These are phyloP conservation scores for Halichoeres trimaculatus DNA, from an alignment of 2,113 vertebrate species.

Conservation along the genomic window DNA sequence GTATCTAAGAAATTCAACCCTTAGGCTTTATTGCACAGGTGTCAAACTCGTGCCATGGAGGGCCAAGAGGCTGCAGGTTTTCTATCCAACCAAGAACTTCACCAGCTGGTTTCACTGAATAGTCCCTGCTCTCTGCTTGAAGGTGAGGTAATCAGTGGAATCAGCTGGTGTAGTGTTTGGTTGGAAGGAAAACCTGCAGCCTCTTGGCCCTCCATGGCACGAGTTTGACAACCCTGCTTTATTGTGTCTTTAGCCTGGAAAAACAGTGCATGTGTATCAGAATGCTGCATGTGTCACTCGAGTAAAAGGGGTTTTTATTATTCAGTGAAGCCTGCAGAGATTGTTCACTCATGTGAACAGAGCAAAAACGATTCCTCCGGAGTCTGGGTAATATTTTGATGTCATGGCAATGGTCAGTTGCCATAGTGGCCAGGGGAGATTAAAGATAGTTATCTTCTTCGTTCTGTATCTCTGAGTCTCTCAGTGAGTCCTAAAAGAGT, in stretches of 20 bases:
- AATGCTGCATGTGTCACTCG: constrained; percentile 1
- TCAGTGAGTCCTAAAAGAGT: neutral
- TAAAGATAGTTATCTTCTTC: neutral
- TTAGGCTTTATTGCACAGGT: too few species aligned
- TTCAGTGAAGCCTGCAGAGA: constrained; percentile 60
- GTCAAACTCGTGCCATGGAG: too few species aligned
- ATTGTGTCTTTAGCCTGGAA: constrained; percentile 2
- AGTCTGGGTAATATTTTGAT: constrained; percentile 50
- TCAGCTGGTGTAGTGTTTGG: too few species aligned
- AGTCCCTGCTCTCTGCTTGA: too few species aligned
- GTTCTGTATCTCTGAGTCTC: neutral
- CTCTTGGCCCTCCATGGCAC: too few species aligned
- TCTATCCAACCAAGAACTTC: too few species aligned
- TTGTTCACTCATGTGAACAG: constrained; percentile 55
- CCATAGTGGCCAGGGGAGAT: constrained; percentile 23
- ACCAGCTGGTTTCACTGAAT: too few species aligned
- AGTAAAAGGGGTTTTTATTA: constrained; percentile 46
- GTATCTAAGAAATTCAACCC: too few species aligned
- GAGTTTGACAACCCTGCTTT: too few species aligned
- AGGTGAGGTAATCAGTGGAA: too few species aligned
- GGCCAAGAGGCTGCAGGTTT: too few species aligned
- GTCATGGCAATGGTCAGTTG: constrained; percentile 49
- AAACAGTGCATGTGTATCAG: neutral
- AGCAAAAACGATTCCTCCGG: constrained; percentile 49
- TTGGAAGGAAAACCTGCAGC: too few species aligned